Conservation (phyloP, 2,888 invertebrate species). For the Erebia aethiops region DNA sequence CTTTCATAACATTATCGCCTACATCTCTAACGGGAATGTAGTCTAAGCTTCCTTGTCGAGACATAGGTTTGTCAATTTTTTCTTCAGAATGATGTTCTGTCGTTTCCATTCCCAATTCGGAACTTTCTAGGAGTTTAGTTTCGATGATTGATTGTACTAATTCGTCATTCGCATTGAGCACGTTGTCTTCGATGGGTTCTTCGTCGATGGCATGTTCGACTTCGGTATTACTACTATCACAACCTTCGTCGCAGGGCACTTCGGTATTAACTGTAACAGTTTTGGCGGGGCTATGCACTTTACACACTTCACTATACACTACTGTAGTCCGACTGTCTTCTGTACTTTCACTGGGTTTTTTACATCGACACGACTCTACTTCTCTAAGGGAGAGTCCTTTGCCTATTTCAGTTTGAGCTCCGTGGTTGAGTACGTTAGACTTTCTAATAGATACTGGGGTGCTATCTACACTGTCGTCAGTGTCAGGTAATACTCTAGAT, state of each 20-base stretch:
- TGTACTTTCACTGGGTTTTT: constrained; percentile 46
- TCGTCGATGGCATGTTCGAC: constrained; percentile 65
- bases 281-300: constrained; percentile 82
- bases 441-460: constrained; percentile 53
- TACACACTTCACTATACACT: constrained; percentile 85
- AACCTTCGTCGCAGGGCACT: constrained; percentile 60
- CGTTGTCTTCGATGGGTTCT: constrained; percentile 47
- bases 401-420: constrained; percentile 76
- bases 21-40: constrained; percentile 80
- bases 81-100: constrained; percentile 53
- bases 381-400: constrained; percentile 71
- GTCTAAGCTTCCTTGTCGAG: constrained; percentile 74
- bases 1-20: constrained; percentile 67
- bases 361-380: constrained; percentile 71
- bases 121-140: constrained; percentile 64
- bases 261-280: constrained; percentile 54
- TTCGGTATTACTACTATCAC: constrained; percentile 63
- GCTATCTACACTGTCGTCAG: constrained; percentile 53
- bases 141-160: constrained; percentile 65
- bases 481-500: constrained; percentile 46
- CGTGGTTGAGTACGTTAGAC: constrained; percentile 67
- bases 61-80: constrained; percentile 64
- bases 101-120: constrained; percentile 71
- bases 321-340: constrained; percentile 66
- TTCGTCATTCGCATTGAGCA: constrained; percentile 55